Evolutionary conservation across 92 coral and sea anemone genomes (phyloP).

Genomic region (Nematostella vectensis): DNA sequence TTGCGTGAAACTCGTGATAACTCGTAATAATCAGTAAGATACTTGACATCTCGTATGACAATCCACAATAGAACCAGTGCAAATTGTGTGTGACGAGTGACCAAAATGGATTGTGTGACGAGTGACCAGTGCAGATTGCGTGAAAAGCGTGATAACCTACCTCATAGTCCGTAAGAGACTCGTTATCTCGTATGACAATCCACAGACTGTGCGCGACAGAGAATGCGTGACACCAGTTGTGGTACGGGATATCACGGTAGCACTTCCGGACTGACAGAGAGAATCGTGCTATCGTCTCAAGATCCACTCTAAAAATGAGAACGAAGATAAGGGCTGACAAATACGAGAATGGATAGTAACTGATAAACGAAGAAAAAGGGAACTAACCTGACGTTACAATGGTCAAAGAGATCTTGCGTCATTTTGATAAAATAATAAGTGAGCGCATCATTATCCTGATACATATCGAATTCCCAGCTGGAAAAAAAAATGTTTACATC

Average conservation of each 20-base stretch:
- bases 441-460: slow-evolving; percentile 54
- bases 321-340: too few species aligned
- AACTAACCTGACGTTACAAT: slow-evolving; percentile 63
- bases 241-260: slow-evolving; percentile 83
- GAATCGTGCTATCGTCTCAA: slow-evolving; percentile 77
- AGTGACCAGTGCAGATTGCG: too few species aligned
- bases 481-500: slow-evolving; percentile 13
- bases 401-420: slow-evolving; percentile 65
- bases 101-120: too few species aligned
- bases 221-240: slow-evolving; percentile 94
- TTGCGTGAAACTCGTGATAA: too few species aligned
- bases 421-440: slow-evolving; percentile 57
- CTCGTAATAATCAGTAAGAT: too few species aligned
- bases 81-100: too few species aligned
- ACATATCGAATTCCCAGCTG: slow-evolving; percentile 75
- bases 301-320: slow-evolving; percentile 80
- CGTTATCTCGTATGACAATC: slow-evolving; percentile 43
- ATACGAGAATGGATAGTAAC: neutral
- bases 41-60: too few species aligned
- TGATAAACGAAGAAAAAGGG: neutral
- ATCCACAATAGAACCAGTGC: too few species aligned
- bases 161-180: slow-evolving; percentile 57
- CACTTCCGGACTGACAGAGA: slow-evolving; percentile 78
- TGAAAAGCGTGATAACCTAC: too few species aligned
- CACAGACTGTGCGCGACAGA: slow-evolving; percentile 83